phyloP scores from a whole-genome alignment of 2,113 vertebrate species.

The Carassius carassius region DNA sequence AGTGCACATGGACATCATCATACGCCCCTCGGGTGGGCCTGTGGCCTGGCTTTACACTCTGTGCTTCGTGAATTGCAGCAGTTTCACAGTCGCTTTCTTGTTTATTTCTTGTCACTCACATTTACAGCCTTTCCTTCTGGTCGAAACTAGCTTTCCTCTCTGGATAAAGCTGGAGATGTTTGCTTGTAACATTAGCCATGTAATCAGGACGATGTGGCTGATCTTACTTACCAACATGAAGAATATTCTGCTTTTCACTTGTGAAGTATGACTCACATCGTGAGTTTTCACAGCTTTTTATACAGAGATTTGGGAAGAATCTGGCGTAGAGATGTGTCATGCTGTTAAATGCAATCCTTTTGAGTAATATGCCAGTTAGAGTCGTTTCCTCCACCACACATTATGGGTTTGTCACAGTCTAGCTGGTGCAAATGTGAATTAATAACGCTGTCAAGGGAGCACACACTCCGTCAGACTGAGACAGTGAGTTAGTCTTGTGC shows the following conservation, averaged over 20 bases:
- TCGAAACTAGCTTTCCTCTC: background rate
- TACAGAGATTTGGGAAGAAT: background rate
- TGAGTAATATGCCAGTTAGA: slow-evolving; percentile 23
- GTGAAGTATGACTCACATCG: background rate
- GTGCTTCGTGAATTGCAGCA: background rate
- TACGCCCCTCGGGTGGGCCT: background rate
- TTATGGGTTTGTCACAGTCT: slow-evolving; percentile 12
- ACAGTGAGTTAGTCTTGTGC: slow-evolving; percentile 19
- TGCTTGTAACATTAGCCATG: background rate
- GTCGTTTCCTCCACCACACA: background rate
- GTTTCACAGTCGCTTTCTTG: slow-evolving; percentile 16
- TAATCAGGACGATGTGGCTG: background rate
- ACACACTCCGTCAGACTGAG: background rate
- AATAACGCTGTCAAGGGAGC: background rate
- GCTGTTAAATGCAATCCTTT: slow-evolving; percentile 11
- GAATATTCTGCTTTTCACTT: background rate
- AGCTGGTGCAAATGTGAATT: slow-evolving; percentile 12
- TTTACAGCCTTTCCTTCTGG: background rate
- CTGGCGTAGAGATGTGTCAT: background rate
- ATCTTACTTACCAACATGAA: background rate
- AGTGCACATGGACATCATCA: background rate
- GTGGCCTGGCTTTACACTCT: background rate
- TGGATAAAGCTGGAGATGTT: background rate
- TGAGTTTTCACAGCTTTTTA: slow-evolving; percentile 13
- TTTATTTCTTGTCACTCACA: slow-evolving; percentile 11